Evolutionary conservation across 2,797 vertebrate genomes (phyloP).

Genomic region (Cuculus canorus): DNA sequence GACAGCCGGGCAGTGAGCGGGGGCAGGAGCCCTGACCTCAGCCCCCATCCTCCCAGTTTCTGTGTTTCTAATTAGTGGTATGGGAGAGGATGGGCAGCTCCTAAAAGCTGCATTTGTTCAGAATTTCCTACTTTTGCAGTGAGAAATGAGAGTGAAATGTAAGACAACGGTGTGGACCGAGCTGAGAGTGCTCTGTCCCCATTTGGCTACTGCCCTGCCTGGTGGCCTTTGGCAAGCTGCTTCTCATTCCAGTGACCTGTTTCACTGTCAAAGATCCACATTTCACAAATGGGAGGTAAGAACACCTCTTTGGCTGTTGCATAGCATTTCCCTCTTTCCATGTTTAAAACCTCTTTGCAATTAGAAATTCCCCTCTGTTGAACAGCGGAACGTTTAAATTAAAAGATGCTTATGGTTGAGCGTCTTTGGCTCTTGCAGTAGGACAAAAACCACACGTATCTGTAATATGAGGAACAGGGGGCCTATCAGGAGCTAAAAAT

Average conservation of each 20-base stretch:
- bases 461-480: constrained; percentile 25
- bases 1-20: background rate
- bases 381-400: background rate
- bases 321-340: background rate
- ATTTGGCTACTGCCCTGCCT: background rate
- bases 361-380: background rate
- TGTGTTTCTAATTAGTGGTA: background rate
- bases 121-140: background rate
- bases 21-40: background rate
- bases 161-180: background rate
- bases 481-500: constrained; percentile 28
- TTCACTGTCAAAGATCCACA: background rate
- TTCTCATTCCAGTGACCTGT: background rate
- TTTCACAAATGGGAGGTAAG: background rate
- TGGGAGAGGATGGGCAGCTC: background rate
- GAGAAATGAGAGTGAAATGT: background rate
- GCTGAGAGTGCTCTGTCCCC: accelerated
- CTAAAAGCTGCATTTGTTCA: background rate
- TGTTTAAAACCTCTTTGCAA: background rate
- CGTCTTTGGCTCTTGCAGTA: background rate
- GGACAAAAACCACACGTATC: background rate
- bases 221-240: background rate
- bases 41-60: background rate
- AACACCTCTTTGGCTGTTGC: background rate
- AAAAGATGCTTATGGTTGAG: background rate